Evolutionary conservation across 1,140 invertebrate genomes (phyloP), one percentile per base, ranked within the genome.

Genomic region (Penaeus chinensis): DNA sequence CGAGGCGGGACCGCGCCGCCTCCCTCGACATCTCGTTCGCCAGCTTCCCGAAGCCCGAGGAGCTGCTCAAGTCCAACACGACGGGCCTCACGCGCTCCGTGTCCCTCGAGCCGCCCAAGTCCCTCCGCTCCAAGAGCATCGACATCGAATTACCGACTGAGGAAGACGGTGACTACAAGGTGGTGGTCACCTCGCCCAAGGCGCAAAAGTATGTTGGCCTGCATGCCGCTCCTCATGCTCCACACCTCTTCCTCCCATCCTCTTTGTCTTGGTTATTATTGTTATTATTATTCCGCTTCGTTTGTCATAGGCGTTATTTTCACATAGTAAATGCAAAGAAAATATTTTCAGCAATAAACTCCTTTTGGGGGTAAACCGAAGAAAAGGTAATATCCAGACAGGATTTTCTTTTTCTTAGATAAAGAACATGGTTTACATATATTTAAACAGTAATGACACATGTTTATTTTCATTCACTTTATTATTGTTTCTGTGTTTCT

Each of bases 71-170:
- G 20, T 27, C 81, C 81, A n/a, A n/a, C 71, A 74, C 79, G 7
- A 74, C 87, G 7, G 87, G 87, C 8, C 82, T 90, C 37, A 87
- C 89, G 22, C 79, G 89, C 24, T 85, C 89, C 20, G 60, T 66
- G 66, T 89, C 90, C 81, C 84, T 90, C 62, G 85, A 89, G 60
- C 89, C 85, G 19, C 87, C 89, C 71, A 85, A 85, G 32, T 63
- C 89, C 13, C 87, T 95, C 5, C 93, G 97, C n/a, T 98, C 97
- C 8, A 94, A 96, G 84, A 97, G 96, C 54, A 96, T 98, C 69
- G 97, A 98, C 92, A 97, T 98, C 87, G 96, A 96, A 20, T 92
- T 98, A 84, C 97, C 97, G 1, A 98, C 96, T 0, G 96, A 96
- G 77, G 95, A 96, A 90, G 95, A 97, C 91, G 95, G 95, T 4